Base-by-base conservation (phyloP, 2,888 invertebrate genomes). In the Epicampocera succincta region DNA sequence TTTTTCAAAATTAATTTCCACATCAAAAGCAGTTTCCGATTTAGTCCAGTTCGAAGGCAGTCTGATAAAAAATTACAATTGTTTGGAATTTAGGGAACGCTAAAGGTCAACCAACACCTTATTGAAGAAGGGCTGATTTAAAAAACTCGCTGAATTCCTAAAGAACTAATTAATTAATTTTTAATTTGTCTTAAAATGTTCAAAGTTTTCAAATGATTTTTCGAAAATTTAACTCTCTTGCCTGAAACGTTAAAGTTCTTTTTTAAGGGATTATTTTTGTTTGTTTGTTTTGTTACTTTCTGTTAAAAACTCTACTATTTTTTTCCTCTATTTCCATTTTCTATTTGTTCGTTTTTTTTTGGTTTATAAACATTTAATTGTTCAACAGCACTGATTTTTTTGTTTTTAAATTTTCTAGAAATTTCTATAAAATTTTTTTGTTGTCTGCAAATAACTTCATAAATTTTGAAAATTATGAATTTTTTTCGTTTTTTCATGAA, bases 371-470 rank as follows among this genome's bases (percentile, higher is more conserved):
- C 78, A 80, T 75, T 75, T 80, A 78, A 80, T 77, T 69, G 75
- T 82, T 79, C 75, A 83, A 83, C 83, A 80, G 84, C 80, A 80
- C 83, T 78, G 77, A 71, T 78, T 75, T 61, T 65, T 75, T 82
- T 58, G 19, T 58, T 44, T 69, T 80, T 50, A 65, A 56, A 63
- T 83, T 80, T 80, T 79, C 76, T 80, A 80, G 76, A 80, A 83
- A 80, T 76, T 73, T 83, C 76, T 80, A 73, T 83, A 80, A 80
- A 83, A 80, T 80, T 83, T 38, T 52, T 76, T 80, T 56, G 8
- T 75, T 82, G 65, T 69, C 38, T 15, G 66, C 50, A 71, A 54
- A n/a, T n/a, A n/a, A 72, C 68, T 72, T 72, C 33, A 68, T 77
- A 73, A 79, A 71, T 66, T 71, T 82, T 58, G 74, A 60, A 65